Conservation (phyloP, 2,888 invertebrate species). For the Melinaea marsaeus region DNA sequence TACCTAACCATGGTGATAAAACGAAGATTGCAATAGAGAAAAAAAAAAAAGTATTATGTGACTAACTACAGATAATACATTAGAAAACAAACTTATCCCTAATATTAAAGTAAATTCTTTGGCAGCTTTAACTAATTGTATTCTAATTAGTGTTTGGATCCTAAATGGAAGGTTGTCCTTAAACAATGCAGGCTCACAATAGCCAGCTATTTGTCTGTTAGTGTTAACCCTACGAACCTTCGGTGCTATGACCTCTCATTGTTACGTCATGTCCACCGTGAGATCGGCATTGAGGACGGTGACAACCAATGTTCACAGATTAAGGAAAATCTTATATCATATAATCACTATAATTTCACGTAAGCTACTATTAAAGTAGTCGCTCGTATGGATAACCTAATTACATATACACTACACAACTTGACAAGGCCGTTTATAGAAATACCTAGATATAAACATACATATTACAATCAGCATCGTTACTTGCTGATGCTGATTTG, state of each 20-base stretch:
- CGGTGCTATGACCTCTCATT: constrained; percentile 29
- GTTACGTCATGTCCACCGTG: constrained; percentile 60
- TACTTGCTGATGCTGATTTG: too few relatives aligned
- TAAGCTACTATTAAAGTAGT: not conserved
- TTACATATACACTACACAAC: not conserved
- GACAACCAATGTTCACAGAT: constrained; percentile 25
- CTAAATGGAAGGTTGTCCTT: constrained; percentile 16
- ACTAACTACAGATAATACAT: not conserved
- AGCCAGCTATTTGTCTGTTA: constrained; percentile 23
- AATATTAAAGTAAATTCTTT: not conserved
- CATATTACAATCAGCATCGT: too few relatives aligned
- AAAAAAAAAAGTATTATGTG: too few relatives aligned
- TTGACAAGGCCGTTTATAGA: too few relatives aligned
- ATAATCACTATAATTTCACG: constrained; percentile 2
- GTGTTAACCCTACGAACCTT: constrained; percentile 24
- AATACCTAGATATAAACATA: too few relatives aligned
- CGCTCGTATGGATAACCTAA: not conserved
- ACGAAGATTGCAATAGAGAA: too few relatives aligned
- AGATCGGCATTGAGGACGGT: constrained; percentile 57
- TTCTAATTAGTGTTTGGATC: constrained; percentile 17
- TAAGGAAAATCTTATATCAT: constrained; percentile 13
- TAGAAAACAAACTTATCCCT: not conserved
- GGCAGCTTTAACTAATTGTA: constrained; percentile 11
- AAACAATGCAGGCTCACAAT: constrained; percentile 26
- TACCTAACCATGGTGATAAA: too few relatives aligned